Base-by-base conservation (phyloP, 1,140 invertebrate genomes). In the Lerema accius region DNA sequence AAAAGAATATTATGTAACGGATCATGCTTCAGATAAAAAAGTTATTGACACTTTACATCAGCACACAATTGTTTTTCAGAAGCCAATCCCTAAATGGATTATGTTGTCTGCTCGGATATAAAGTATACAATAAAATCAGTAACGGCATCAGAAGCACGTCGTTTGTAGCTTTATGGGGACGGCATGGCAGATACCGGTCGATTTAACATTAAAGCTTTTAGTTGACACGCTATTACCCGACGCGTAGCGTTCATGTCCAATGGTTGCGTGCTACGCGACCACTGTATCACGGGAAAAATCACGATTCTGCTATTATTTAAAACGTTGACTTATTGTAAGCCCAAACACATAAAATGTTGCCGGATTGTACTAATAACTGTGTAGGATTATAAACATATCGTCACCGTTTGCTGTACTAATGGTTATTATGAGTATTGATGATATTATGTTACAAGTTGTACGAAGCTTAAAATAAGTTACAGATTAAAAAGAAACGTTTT, bases 81-180 rank as follows among this genome's bases (percentile, higher is more conserved):
- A 45, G 55, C 23, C 42, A 19, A 35, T 16, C 14, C 42, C 55
- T 58, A 46, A 46, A 58, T 28, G 26, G 40, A 58, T 58, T 35
- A 58, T 58, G 9, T 46, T 58, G 26, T 58, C 15, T 17, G 42
- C 32, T 15, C 42, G 43, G 15, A 58, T 32, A 58, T 46, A 58
- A 58, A 58, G n/a, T 45, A 28, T 51, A 56, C 32, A 58, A 45
- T 58, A 58, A 58, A 58, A 58, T 58, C 55, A 46, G 55, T 58
- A 46, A 58, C 42, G 55, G 43, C 55, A 32, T 32, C 42, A 58
- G 43, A 58, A 42, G 23, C 42, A 32, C 42, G 42, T 58, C 55
- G 42, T 58, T 45, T 58, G 17, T 39, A 14, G n/a, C 13, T 58
- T 58, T 58, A 58, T 45, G 53, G 19, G 13, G 6, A 19, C 11